Evolutionary conservation across 2,113 vertebrate genomes (phyloP).

Genomic region (Sus scrofa): T2T-Sscrofa CM000825.6:59240501-59241000

Average conservation of each 20-base stretch:
- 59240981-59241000: background rate
- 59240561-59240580: constrained; percentile 42
- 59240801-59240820: background rate
- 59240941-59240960: too few relatives aligned
- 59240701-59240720: background rate
- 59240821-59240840: background rate
- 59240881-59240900: background rate
- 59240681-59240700: background rate
- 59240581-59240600: constrained; percentile 45
- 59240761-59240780: background rate
- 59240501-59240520: background rate
- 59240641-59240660: constrained; percentile 45
- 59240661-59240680: constrained; percentile 50
- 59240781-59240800: background rate
- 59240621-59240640: background rate
- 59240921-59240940: background rate
- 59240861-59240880: background rate
- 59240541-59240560: constrained; percentile 58
- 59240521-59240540: background rate
- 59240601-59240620: background rate
- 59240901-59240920: background rate
- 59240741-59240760: background rate
- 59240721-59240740: background rate
- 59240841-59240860: background rate
- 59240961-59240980: background rate